These are phyloP conservation scores for Pangasianodon hypophthalmus DNA, from an alignment of 2,113 vertebrate genomes.

Conservation along the genomic window DNA sequence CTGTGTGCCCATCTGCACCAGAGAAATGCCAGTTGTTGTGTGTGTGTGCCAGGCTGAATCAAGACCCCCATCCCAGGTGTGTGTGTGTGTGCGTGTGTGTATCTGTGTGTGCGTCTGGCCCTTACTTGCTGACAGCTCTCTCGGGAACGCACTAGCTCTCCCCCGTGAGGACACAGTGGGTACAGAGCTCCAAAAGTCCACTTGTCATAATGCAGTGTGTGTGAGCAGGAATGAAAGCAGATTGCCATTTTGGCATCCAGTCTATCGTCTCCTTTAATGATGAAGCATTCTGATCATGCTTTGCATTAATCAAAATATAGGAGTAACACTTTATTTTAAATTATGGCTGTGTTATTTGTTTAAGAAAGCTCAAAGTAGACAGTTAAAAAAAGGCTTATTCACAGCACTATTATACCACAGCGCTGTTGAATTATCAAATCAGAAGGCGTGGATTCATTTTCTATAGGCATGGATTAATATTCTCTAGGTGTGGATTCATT, in stretches of 20 bases:
- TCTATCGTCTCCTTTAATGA: constrained; percentile 17
- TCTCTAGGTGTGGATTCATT: not conserved
- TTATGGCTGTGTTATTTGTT: not conserved
- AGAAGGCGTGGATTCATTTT: not conserved
- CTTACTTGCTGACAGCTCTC: constrained; percentile 26
- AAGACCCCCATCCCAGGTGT: constrained; percentile 62
- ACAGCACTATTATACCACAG: not conserved
- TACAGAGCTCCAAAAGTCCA: constrained; percentile 33
- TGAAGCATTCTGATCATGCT: not conserved
- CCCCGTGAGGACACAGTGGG: constrained; percentile 34
- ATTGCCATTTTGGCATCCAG: constrained; percentile 23
- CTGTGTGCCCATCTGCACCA: constrained; percentile 78
- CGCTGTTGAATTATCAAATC: not conserved
- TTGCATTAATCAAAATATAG: constrained; percentile 14
- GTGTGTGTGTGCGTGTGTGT: constrained; percentile 60
- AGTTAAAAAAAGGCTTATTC: not conserved
- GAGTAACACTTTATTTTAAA: not conserved
- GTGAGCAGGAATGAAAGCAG: constrained; percentile 28
- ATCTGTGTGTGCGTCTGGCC: constrained; percentile 56
- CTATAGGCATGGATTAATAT: not conserved
- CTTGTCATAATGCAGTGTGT: constrained; percentile 31
- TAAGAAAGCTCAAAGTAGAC: not conserved
- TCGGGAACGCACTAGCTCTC: constrained; percentile 7
- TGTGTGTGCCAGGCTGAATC: constrained; percentile 72
- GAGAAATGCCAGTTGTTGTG: constrained; percentile 75